Conservation (phyloP, 2,888 invertebrate genomes). For the Sepioteuthis lessoniana region DNA sequence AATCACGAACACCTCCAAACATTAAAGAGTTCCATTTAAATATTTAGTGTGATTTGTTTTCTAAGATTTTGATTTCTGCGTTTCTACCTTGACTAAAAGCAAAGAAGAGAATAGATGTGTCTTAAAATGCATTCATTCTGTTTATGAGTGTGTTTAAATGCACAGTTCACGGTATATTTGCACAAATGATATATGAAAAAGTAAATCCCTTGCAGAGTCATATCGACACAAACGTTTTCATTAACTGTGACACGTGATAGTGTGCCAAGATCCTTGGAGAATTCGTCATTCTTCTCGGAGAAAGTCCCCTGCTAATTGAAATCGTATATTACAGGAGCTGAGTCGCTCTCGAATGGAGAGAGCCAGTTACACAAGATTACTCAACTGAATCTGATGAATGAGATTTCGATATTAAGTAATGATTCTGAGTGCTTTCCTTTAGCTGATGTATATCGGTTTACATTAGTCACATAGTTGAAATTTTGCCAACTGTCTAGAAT, state of each 20-base stretch:
- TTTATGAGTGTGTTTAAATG: neutral
- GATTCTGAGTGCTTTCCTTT: neutral
- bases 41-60: too few relatives aligned
- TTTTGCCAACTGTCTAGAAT: neutral
- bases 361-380: neutral
- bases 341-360: neutral
- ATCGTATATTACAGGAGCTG: constrained; percentile 20
- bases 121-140: neutral
- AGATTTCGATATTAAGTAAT: constrained; percentile 33
- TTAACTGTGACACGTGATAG: constrained; percentile 21
- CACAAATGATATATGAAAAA: neutral
- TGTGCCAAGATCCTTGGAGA: neutral
- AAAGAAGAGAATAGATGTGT: too few relatives aligned
- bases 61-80: too few relatives aligned
- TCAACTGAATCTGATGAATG: constrained; percentile 23
- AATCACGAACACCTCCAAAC: too few relatives aligned
- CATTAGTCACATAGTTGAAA: neutral
- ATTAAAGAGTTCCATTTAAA: too few relatives aligned
- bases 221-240: constrained; percentile 33
- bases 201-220: neutral
- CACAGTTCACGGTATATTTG: neutral
- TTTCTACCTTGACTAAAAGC: neutral
- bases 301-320: constrained; percentile 33
- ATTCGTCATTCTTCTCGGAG: constrained; percentile 9
- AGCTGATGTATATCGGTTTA: neutral